Evolutionary conservation across 2,888 invertebrate genomes (phyloP), one percentile per base, ranked within the genome.

Genomic region (Atrina japonica): DNA sequence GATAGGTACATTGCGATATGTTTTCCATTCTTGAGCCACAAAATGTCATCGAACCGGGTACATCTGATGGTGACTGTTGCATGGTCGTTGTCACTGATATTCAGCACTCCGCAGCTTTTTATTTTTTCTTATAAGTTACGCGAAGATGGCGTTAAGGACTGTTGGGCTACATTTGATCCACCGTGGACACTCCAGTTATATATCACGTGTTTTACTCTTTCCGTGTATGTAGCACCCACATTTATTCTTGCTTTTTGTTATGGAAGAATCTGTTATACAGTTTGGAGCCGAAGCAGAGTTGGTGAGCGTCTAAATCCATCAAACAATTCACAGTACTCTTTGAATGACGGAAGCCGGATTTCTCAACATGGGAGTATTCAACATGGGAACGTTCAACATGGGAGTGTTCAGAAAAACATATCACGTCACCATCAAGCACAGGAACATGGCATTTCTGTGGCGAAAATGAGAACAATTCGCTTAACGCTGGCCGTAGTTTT

Each of bases 11-110:
- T 87, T 65, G 92, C 92, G 21, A 92, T 92, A 66, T 92, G 92
- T 75, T 88, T 89, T 68, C 95, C 95, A 0, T 89, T 95, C 72
- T 93, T 92, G 55, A 93, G 93, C 78, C 93, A 94, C 87, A 84
- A 83, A 5, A 86, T 87, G 87, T 86, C 88, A 16, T 75, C 81
- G 56, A 80, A 78, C 70, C 86, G 81, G 63, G 88, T 86, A 7
- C 87, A 90, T 66, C 70, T 88, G 16, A 90, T 91, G 86, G 89
- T 92, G 6, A 78, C 75, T 0, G 72, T 84, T 2, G 92, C 91
- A 1, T 92, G 91, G 91, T 55, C 70, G 16, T 50, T 84, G 14
- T 80, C 93, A 23, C 85, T 93, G 11, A 74, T 92, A 2, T 92
- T 93, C 79, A 93, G 93, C 81, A 86, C 93, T 50, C 94, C 94